A percentile compares a stretch with the other conserved stretches of the same genome.
These are phyloP conservation scores for Vanacampus margaritifer DNA, from an alignment of 2,113 vertebrate species.

Conservation along the genomic window DNA sequence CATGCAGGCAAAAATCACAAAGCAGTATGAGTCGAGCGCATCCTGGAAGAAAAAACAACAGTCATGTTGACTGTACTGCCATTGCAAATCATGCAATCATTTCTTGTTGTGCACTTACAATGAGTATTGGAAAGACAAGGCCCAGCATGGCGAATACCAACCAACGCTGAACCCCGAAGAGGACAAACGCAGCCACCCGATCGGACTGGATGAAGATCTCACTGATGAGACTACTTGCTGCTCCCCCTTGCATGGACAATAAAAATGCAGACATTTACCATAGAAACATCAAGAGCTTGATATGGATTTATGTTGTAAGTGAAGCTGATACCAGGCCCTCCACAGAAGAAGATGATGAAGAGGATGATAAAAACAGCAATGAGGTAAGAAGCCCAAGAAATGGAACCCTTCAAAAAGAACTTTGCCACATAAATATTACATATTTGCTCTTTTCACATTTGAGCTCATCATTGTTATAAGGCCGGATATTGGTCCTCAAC, in stretches of 20 bases:
- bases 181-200: conserved; percentile 59
- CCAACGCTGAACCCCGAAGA: conserved; percentile 60
- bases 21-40: conserved; percentile 54
- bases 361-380: conserved; percentile 70
- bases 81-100: not conserved
- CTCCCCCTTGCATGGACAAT: conserved; percentile 46
- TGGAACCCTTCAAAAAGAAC: conserved; percentile 60
- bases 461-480: not conserved
- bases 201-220: conserved; percentile 73
- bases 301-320: conserved; percentile 7
- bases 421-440: not conserved
- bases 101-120: conserved; percentile 54
- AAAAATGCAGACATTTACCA: not conserved
- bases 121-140: conserved; percentile 67
- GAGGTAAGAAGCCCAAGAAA: conserved; percentile 72
- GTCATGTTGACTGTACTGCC: not conserved
- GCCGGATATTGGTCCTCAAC: too few relatives aligned
- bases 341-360: conserved; percentile 70
- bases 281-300: not conserved
- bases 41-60: conserved; percentile 41
- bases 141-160: conserved; percentile 33
- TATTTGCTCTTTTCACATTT: not conserved
- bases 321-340: conserved; percentile 73
- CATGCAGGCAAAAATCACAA: conserved; percentile 60
- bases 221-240: conserved; percentile 27